Conservation (phyloP, 2,113 vertebrate species). For the Anoplopoma fimbria region DNA sequence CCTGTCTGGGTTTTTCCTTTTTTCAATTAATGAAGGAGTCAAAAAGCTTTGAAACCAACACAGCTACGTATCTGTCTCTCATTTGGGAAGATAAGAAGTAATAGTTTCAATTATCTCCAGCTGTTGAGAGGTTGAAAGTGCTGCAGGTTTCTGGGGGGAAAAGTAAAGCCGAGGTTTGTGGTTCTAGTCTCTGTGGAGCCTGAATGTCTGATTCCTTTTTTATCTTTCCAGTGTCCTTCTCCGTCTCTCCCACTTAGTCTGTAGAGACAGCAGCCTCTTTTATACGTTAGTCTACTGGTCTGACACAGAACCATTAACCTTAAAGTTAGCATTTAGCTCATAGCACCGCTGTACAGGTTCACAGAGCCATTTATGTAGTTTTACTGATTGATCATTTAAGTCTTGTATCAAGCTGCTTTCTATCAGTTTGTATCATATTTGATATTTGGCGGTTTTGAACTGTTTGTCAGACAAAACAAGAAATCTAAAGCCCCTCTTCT, state of each 20-base stretch:
- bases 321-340: no score
- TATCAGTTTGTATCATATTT: not conserved
- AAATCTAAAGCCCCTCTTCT: not conserved
- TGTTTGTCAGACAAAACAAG: not conserved
- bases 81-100: constrained; percentile 35
- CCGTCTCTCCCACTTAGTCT: not conserved
- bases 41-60: not conserved
- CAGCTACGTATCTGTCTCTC: constrained; percentile 40
- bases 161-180: constrained; percentile 28
- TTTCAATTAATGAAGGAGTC: not conserved
- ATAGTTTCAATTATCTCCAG: constrained; percentile 36
- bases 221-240: constrained; percentile 1
- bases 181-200: constrained; percentile 39
- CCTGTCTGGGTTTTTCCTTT: not conserved
- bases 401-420: not conserved
- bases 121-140: constrained; percentile 20
- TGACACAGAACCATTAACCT: constrained; percentile 8
- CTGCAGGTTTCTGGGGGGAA: not conserved
- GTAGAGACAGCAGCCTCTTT: not conserved
- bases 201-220: constrained; percentile 35
- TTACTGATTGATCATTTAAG: not conserved
- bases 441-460: not conserved
- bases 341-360: no score
- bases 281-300: constrained; percentile 12
- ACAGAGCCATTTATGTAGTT: no score